A percentile compares a stretch with the other conserved stretches of the same genome.
These are phyloP conservation scores for Falcaria lacertinaria DNA, from an alignment of 2,888 invertebrate genomes.

Conservation along the genomic window DNA sequence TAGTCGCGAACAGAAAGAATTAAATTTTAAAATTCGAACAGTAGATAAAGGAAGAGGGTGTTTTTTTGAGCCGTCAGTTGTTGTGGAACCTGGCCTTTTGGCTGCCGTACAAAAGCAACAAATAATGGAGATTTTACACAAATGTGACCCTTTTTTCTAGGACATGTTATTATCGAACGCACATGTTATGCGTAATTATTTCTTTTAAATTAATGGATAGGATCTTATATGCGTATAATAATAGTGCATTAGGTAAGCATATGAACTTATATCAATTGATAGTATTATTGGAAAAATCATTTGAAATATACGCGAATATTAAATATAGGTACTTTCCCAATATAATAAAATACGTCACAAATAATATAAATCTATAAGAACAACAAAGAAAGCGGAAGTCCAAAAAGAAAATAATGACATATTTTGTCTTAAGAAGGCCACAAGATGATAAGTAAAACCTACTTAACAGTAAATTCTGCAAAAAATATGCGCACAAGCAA, in stretches of 20 bases:
- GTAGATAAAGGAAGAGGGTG: conserved; percentile 53
- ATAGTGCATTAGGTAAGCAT: too few species aligned
- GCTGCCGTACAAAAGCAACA: conserved; percentile 28
- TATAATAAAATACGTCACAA: too few species aligned
- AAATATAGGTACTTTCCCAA: too few species aligned
- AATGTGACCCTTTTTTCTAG: conserved; percentile 1
- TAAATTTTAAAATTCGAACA: conserved; percentile 24
- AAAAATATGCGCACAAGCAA: conserved; percentile 10
- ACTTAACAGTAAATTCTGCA: conserved; percentile 9
- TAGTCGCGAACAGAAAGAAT: conserved; percentile 22
- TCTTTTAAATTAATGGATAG: too few species aligned
- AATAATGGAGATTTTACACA: conserved; percentile 37
- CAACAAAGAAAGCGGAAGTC: neutral
- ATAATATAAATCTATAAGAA: neutral
- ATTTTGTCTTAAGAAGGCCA: neutral
- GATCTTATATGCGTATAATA: too few species aligned
- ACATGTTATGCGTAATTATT: too few species aligned
- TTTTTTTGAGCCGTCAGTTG: conserved; percentile 68
- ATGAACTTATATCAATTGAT: too few species aligned
- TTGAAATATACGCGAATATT: too few species aligned
- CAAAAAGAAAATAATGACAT: neutral
- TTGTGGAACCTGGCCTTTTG: conserved; percentile 42
- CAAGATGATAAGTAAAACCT: neutral
- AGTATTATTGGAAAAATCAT: too few species aligned
- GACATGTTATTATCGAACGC: neutral